Conservation (phyloP, 2,888 invertebrate genomes). For the Cybosia mesomella region DNA sequence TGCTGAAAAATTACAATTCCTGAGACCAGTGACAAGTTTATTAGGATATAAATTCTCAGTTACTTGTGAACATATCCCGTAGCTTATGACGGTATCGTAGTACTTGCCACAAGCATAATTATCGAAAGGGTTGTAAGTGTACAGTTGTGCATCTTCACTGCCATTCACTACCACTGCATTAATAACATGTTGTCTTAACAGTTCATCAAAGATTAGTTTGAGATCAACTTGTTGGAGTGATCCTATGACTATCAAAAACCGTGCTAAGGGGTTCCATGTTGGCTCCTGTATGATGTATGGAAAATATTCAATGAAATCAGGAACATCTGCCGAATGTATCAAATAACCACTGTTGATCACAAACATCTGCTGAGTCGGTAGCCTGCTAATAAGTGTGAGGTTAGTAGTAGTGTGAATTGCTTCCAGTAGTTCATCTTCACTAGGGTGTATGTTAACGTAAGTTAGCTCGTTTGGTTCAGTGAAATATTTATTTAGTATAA, state of each 20-base stretch:
- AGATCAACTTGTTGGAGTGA: slow-evolving; percentile 39
- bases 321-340: slow-evolving; percentile 41
- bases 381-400: slow-evolving; percentile 21
- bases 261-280: slow-evolving; percentile 61
- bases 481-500: slow-evolving; percentile 43
- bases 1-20: slow-evolving; percentile 62
- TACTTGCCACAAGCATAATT: slow-evolving; percentile 68
- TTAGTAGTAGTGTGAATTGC: slow-evolving; percentile 34
- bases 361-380: slow-evolving; percentile 8
- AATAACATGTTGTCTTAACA: slow-evolving; percentile 55
- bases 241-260: slow-evolving; percentile 59
- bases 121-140: slow-evolving; percentile 70
- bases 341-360: slow-evolving; percentile 52
- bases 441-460: slow-evolving; percentile 33
- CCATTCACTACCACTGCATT: slow-evolving; percentile 61
- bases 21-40: slow-evolving; percentile 59
- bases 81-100: slow-evolving; percentile 57
- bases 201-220: slow-evolving; percentile 55
- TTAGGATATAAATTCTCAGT: slow-evolving; percentile 51
- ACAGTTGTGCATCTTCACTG: slow-evolving; percentile 55
- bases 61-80: slow-evolving; percentile 60
- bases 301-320: slow-evolving; percentile 47
- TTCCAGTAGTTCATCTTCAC: slow-evolving; percentile 33
- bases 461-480: slow-evolving; percentile 29
- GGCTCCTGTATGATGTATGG: slow-evolving; percentile 45